These are phyloP conservation scores for Oxygymnocypris stewartii DNA, from an alignment of 2,113 vertebrate genomes.

Conservation along the genomic window DNA sequence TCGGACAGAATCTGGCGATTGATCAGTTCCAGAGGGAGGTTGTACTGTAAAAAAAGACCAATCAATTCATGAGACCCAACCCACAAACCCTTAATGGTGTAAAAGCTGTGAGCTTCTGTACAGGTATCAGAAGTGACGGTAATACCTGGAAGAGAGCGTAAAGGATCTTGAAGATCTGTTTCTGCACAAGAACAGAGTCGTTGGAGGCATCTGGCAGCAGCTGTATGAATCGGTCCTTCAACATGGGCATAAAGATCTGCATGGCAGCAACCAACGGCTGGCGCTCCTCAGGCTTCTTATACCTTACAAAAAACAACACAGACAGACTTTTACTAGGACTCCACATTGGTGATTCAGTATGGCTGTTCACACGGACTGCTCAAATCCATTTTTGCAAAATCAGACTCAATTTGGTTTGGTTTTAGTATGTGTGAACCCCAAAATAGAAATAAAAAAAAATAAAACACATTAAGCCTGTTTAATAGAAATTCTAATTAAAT, in stretches of 20 bases:
- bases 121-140: background rate
- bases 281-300: constrained; percentile 97
- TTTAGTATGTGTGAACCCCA: too few relatives aligned
- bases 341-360: too few relatives aligned
- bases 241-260: constrained; percentile 97
- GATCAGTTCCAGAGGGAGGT: constrained; percentile 95
- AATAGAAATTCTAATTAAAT: too few relatives aligned
- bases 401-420: too few relatives aligned
- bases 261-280: constrained; percentile 95
- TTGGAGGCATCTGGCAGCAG: constrained; percentile 90
- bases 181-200: constrained; percentile 97
- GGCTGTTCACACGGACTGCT: too few relatives aligned
- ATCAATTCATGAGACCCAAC: constrained; percentile 1
- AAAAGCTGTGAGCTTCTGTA: background rate
- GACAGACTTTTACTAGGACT: background rate
- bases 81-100: too few relatives aligned
- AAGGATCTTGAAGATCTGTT: constrained; percentile 99
- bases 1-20: constrained; percentile 96
- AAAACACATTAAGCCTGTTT: too few relatives aligned
- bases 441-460: too few relatives aligned
- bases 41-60: constrained; percentile 78
- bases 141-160: constrained; percentile 97
- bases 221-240: constrained; percentile 95
- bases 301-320: constrained; percentile 72
- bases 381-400: too few relatives aligned